Base-by-base conservation (phyloP, 1,140 invertebrate genomes). In the Araneus ventricosus region DNA sequence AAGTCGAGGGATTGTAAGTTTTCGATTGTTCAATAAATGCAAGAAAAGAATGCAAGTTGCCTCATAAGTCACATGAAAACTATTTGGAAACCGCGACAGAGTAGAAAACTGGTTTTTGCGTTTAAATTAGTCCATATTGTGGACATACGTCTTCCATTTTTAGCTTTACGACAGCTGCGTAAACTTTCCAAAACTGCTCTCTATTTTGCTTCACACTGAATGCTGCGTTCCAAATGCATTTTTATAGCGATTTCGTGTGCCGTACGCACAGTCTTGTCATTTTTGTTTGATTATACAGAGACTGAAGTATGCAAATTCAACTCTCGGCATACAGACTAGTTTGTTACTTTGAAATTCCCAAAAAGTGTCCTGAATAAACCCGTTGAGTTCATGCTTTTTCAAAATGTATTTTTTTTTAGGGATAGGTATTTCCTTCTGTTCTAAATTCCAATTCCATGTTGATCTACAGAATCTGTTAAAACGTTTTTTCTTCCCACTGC, bases 151-250 rank as follows among this genome's bases (percentile, higher is more conserved):
- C 59, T n/a, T 24, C n/a, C 70, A 34, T 75, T 34, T 37, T 34
- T 30, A 37, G 34, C 70, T 34, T 75, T 27, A 20, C 30, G 22
- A 37, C 70, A 75, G 30, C 70, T 75, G 70, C 20, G 34, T 75
- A 75, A 75, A 75, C 70, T 75, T 75, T 75, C 70, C 30, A 37
- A 75, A 75, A 75, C 30, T 37, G 70, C 34, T 75, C 34, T 75
- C 70, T 30, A 75, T 34, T 75, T 75, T 37, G 14, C 30, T 34
- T n/a, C 30, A 34, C 30, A 10, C 30, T 1, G 27, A 70, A 30
- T 75, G 30, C 30, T 34, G 20, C 34, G 70, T 34, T 75, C 70
- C 70, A 75, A 37, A 34, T 75, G 8, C 30, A 37, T 75, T 75
- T 34, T 75, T 30, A 75, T 75, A 34, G 30, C 30, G 27, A 20